Evolutionary conservation across 1,140 invertebrate genomes (phyloP).

Genomic region (Drosophila setifemur): DNA sequence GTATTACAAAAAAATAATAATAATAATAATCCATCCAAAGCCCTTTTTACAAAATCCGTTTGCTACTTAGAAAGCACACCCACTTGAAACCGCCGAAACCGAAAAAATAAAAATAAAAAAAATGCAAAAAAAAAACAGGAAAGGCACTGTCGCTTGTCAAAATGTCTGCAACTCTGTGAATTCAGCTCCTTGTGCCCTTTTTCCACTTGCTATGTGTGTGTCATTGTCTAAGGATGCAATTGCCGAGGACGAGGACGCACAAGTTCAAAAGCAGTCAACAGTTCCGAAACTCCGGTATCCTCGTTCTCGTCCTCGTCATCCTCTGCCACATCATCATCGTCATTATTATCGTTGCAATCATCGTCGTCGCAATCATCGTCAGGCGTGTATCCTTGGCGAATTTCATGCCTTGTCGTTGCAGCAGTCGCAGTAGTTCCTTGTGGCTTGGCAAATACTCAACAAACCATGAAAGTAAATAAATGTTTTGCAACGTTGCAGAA

Average conservation of each 20-base stretch:
- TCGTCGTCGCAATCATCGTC: not conserved
- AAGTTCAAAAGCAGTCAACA: constrained; percentile 75
- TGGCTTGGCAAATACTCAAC: constrained; percentile 80
- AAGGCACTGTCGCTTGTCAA: constrained; percentile 37
- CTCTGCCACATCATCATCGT: constrained; percentile 33
- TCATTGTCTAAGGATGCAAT: constrained; percentile 62
- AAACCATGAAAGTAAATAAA: constrained; percentile 81
- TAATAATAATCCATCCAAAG: constrained; percentile 11
- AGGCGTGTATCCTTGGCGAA: not conserved
- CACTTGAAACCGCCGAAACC: constrained; percentile 5
- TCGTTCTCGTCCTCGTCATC: constrained; percentile 21
- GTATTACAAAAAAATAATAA: constrained; percentile 4
- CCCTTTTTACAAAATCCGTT: constrained; percentile 30
- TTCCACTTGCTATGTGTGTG: constrained; percentile 22
- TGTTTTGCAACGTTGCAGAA: constrained; percentile 80
- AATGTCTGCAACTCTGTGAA: constrained; percentile 37
- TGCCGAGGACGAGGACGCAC: constrained; percentile 46
- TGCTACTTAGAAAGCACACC: constrained; percentile 29
- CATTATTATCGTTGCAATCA: constrained; percentile 43
- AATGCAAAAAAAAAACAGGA: not conserved
- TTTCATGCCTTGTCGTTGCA: constrained; percentile 2
- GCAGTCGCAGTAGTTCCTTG: constrained; percentile 50
- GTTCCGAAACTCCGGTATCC: constrained; percentile 43
- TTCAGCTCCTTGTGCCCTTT: constrained; percentile 12
- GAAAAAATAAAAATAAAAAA: too few species aligned